These are phyloP conservation scores for Cyprinus carpio DNA, from an alignment of 2,113 vertebrate species.

Conservation along the genomic window DNA sequence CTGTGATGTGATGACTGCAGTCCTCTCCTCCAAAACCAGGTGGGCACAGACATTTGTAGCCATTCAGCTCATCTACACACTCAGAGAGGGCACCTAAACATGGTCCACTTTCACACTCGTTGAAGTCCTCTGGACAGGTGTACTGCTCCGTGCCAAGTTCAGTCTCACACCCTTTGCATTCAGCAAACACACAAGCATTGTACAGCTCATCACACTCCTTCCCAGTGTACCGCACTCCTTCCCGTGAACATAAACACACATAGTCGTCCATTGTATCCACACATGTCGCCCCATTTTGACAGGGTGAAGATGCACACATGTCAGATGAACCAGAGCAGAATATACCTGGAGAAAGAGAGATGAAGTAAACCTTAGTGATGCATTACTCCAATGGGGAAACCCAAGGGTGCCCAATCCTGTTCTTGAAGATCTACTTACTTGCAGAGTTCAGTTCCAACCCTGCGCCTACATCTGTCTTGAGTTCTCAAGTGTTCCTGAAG, in stretches of 20 bases:
- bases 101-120: conserved; percentile 76
- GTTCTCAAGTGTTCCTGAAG: background rate
- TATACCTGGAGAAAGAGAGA: conserved; percentile 63
- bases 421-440: background rate
- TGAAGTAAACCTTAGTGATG: background rate
- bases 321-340: conserved; percentile 69
- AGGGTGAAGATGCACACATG: conserved; percentile 79
- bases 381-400: background rate
- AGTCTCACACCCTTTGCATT: conserved; percentile 72
- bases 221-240: conserved; percentile 74
- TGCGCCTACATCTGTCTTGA: background rate
- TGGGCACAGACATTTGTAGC: conserved; percentile 79
- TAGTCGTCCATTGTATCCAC: conserved; percentile 75
- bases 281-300: conserved; percentile 82
- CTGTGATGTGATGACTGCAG: conserved; percentile 66
- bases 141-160: conserved; percentile 68
- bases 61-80: conserved; percentile 69
- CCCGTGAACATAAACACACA: conserved; percentile 74
- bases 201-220: conserved; percentile 77
- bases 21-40: conserved; percentile 66
- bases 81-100: conserved; percentile 68
- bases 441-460: background rate
- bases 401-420: background rate
- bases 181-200: conserved; percentile 70
- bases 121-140: conserved; percentile 63